Evolutionary conservation across 30 jellyfish, hydroid and myxozoan species (phyloP), one percentile per base, ranked within the genome.

Genomic region (Morbakka virulenta): DNA sequence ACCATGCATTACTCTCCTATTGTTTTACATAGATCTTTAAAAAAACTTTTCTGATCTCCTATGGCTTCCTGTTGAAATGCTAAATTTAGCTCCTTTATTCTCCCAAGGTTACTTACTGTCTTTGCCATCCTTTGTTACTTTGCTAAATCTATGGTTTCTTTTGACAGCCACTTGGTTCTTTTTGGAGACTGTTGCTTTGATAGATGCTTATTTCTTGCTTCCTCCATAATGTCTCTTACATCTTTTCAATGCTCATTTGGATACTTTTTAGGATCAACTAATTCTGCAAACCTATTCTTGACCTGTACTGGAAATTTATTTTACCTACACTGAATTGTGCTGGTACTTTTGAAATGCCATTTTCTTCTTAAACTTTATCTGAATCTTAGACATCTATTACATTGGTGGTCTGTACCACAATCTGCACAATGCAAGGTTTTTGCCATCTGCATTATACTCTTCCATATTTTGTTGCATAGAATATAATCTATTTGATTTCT

Each of bases 221-320:
- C 72, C 41, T 71, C 48, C 47, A 71, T n/a, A n/a, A n/a, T 47
- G 25, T 31, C 83, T 25, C 47, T 34, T 30, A 71, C 72, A 20
- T 35, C 79, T 71, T 71, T 73, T 72, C 79, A 71, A 34, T 34
- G 32, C 79, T 71, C 72, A n/a, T 35, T 72, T 35, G 83, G 83
- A 67, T 35, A 67, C 50, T 48, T 48, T 31, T 71, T 49, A 30
- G 27, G 28, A 34, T 71, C 48, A 48, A 34, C 72, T 71, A 71
- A 71, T 11, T 50, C 83, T 71, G 76, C 83, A 71, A 34, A 71
- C 41, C 48, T 71, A 48, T 35, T 71, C 28, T 71, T 34, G 35
- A 71, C 79, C 50, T 35, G 41, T 48, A 71, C 83, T 71, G 83
- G n/a, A 71, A 71, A 0, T 20, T 71, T 64, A 35, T 35, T 3